Evolutionary conservation across 2,113 vertebrate species (phyloP).

Genomic region (Pseudorasbora parva): DNA sequence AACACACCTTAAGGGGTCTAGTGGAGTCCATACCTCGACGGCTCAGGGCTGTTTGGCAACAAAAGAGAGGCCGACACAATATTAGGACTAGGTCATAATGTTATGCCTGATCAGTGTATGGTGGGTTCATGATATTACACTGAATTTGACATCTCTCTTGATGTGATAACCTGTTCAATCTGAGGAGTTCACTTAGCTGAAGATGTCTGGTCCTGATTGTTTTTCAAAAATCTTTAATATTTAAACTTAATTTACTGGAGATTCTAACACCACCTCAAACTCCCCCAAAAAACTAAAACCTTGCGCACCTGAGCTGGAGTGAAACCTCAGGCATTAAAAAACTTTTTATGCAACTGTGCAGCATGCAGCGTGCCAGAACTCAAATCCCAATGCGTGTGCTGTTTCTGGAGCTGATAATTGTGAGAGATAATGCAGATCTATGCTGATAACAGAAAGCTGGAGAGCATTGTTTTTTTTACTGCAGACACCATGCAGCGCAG

Average conservation of each 20-base stretch:
- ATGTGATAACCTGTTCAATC: neutral
- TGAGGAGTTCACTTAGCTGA: neutral
- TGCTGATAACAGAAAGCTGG: slow-evolving; percentile 46
- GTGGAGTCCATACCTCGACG: too few relatives aligned
- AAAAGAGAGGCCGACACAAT: too few relatives aligned
- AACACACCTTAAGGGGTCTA: too few relatives aligned
- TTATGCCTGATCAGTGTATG: neutral
- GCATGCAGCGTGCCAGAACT: slow-evolving; percentile 21
- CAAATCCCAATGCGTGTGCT: slow-evolving; percentile 50
- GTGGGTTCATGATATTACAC: neutral
- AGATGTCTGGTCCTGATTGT: neutral
- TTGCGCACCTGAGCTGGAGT: slow-evolving; percentile 35
- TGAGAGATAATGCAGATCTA: slow-evolving; percentile 53
- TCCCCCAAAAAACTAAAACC: neutral
- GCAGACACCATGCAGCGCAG: slow-evolving; percentile 55
- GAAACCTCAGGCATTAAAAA: slow-evolving; percentile 29
- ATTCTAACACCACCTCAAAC: neutral
- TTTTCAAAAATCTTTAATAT: neutral
- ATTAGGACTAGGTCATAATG: too few relatives aligned
- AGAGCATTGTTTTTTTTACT: slow-evolving; percentile 51
- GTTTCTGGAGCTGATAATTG: slow-evolving; percentile 56
- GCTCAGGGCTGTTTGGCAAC: too few relatives aligned
- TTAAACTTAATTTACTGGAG: neutral
- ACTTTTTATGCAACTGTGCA: slow-evolving; percentile 43
- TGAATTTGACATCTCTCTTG: neutral